Base-by-base conservation (phyloP, 2,113 vertebrate genomes). In the Chaetura pelagica region DNA sequence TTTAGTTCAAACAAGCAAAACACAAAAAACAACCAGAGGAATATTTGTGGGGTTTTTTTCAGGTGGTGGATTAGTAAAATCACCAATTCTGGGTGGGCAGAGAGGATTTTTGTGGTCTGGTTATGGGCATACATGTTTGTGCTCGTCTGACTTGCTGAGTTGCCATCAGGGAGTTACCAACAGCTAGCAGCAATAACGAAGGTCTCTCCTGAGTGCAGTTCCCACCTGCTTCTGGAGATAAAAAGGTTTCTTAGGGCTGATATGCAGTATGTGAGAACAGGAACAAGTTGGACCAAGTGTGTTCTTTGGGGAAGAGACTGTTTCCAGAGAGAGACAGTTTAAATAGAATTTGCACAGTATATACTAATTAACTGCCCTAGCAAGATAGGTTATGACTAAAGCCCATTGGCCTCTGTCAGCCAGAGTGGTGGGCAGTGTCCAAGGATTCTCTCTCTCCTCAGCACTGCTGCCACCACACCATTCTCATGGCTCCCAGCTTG, bases 71-170 rank as follows among this genome's bases (percentile, higher is more conserved):
- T 46, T 38, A 59, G 30, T 51, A 48, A 72, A 69, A 35, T 72
- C 27, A 49, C 15, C 7, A 49, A 1, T 18, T 87, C 20, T 26
- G 21, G 8, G 12, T 27, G 30, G 9, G 2, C 44, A 27, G 23
- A 44, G 15, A 2, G 5, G 4, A 15, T 30, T 82, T 95, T 78
- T 82, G 61, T 62, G 5, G 5, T 54, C 32, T 67, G 23, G 5
- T 6, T 58, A 6, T 0, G 5, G 20, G n/a, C 77, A 54, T 54
- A 34, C 0, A 3, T 21, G 52, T 30, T 2, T 0, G 1, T 75
- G 7, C 15, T 75, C 11, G 66, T 72, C 44, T 59, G 52, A 67
- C 27, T 63, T 0, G 0, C 5, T 1, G 3, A 58, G 35, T 30
- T 44, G 21, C 21, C 30, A 11, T 18, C 8, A 42, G 15, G 14